Percentiles rank a stretch among this genome's conserved stretches.
Conservation (phyloP, 2,113 vertebrate species). For the Mungos mungo region DNA sequence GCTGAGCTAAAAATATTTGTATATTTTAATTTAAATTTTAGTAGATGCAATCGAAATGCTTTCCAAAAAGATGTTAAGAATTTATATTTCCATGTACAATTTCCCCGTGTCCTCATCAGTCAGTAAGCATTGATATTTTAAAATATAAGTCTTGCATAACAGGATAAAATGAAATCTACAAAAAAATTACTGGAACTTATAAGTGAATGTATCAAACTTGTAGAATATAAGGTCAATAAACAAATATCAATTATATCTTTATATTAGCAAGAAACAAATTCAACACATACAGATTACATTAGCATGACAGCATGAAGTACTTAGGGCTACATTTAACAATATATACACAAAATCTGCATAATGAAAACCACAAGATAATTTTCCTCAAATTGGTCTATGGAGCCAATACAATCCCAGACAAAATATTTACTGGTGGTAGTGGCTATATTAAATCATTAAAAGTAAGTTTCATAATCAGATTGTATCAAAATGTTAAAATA, state of each 20-base stretch:
- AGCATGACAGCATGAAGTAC: not conserved
- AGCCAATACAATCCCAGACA: not conserved
- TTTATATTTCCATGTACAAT: not conserved
- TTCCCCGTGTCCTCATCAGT: not conserved
- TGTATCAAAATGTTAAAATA: not conserved
- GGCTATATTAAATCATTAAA: not conserved
- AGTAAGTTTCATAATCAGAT: constrained; percentile 5
- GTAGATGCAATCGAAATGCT: constrained; percentile 5
- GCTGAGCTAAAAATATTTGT: not conserved
- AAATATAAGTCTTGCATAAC: not conserved
- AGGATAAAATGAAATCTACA: constrained; percentile 16
- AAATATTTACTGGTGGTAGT: not conserved
- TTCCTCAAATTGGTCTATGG: not conserved
- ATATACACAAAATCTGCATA: not conserved
- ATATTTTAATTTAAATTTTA: not conserved
- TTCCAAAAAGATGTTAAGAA: not conserved
- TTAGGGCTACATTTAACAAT: not conserved
- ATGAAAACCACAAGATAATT: not conserved
- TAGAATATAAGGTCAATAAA: not conserved
- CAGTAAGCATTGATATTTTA: not conserved
- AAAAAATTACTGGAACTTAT: not conserved
- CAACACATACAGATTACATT: constrained; percentile 11
- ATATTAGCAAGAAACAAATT: not conserved
- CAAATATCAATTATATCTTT: constrained; percentile 10
- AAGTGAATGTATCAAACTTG: not conserved